Evolutionary conservation across 1,140 invertebrate species (phyloP), one percentile per base, ranked within the genome.

Genomic region (Drosophila teissieri): DNA sequence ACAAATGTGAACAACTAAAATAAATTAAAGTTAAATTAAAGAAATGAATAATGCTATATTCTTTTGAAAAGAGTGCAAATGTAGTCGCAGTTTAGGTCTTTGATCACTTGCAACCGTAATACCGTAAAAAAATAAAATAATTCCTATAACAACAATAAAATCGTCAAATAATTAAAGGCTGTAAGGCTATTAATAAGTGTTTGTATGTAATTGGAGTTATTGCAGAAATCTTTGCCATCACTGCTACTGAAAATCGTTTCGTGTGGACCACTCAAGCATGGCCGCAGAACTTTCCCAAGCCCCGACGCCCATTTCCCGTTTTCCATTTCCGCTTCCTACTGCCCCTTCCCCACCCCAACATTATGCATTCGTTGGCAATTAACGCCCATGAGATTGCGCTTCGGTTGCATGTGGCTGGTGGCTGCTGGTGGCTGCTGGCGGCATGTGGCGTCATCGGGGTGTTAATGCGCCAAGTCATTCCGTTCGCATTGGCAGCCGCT

Each of bases 361-460:
- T 51, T 46, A 48, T 19, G 31, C 31, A 58, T 78, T 58, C 78
- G 85, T 78, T 78, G 77, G 82, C 82, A 85, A 85, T 85, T 85
- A 85, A 75, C 82, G 64, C 82, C 44, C 69, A 86, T 85, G 82
- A 85, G 86, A 81, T 86, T 86, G 82, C 78, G 82, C 78, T 86
- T 84, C 60, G 46, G 36, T 49, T 85, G 73, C 82, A 86, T 77
- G 74, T 64, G 75, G 60, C 17, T 39, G 31, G 7, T 31, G 31
- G 4, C 24, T 24, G 52, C n/a, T 39, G 31, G 37, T 12, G 24
- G 44, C 67, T 65, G 68, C n/a, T n/a, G n/a, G 53, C 58, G 45
- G 67, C 78, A 77, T 68, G 63, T 72, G 76, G 63, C 55, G 24
- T 10, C 45, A 51, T 45, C 22, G 19, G 48, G 60, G 74, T 77